A percentile compares a stretch with the other conserved stretches of the same genome.
Evolutionary conservation across 1,140 invertebrate species (phyloP).

Genomic region (Uloborus diversus): DNA sequence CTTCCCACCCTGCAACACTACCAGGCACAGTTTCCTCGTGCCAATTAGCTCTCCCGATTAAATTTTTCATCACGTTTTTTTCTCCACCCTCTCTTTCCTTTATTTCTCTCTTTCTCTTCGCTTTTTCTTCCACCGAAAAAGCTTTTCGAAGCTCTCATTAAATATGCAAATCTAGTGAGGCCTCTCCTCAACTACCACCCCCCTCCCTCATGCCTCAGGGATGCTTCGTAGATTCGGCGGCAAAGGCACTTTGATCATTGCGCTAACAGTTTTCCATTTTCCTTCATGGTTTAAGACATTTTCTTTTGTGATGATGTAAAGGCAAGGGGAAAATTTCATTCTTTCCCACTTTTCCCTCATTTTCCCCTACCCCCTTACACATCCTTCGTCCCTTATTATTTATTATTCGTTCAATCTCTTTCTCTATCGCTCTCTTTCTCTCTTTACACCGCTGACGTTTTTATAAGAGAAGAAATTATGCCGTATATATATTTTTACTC

Average conservation of each 20-base stretch:
- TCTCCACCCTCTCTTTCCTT: conserved; percentile 14
- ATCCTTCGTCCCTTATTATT: conserved; percentile 35
- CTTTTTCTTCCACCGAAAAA: conserved; percentile 6
- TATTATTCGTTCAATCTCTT: conserved; percentile 44
- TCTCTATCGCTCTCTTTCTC: conserved; percentile 8
- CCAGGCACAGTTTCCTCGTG: conserved; percentile 17
- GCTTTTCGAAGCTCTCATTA: conserved; percentile 50
- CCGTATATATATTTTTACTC: conserved; percentile 24
- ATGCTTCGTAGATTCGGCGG: neutral
- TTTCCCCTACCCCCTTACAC: neutral
- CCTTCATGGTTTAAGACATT: conserved; percentile 54
- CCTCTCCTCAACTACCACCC: conserved; percentile 22
- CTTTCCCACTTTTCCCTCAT: conserved; percentile 30
- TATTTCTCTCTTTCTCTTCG: neutral
- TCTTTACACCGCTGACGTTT: conserved; percentile 43
- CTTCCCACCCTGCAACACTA: neutral
- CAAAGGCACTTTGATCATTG: conserved; percentile 52
- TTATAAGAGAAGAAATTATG: conserved; percentile 52
- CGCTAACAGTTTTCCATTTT: conserved; percentile 53
- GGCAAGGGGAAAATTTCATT: conserved; percentile 42
- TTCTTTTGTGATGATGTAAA: conserved; percentile 43
- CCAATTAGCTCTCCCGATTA: conserved; percentile 46
- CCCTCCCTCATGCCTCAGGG: neutral
- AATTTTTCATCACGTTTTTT: conserved; percentile 55
- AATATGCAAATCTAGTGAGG: conserved; percentile 55